These are phyloP conservation scores for Ariopsis seemanni DNA, from an alignment of 2,113 vertebrate species.

Conservation along the genomic window DNA sequence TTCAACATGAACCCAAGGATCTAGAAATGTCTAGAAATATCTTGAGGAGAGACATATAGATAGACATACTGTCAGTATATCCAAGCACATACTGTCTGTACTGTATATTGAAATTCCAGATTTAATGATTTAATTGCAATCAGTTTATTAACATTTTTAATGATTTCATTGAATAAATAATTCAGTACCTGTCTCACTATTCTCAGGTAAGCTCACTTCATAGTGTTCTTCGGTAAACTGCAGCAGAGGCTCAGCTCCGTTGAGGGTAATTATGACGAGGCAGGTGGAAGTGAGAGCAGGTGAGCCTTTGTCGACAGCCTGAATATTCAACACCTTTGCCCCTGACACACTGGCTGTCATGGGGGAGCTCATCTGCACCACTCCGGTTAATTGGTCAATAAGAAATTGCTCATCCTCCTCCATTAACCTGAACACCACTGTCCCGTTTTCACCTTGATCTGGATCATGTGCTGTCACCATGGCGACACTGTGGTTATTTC, in stretches of 20 bases:
- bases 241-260: constrained; percentile 71
- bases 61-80: too few species aligned
- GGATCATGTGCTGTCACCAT: constrained; percentile 74
- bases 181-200: constrained; percentile 78
- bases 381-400: constrained; percentile 74
- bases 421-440: constrained; percentile 71
- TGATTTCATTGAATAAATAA: background rate
- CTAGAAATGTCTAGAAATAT: too few species aligned
- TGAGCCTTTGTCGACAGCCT: constrained; percentile 77
- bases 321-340: constrained; percentile 70
- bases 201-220: constrained; percentile 76
- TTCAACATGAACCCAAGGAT: too few species aligned
- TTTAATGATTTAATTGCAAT: background rate
- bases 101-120: background rate
- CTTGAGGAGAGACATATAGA: too few species aligned
- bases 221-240: constrained; percentile 79
- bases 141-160: background rate
- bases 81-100: background rate
- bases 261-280: constrained; percentile 78
- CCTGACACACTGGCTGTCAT: constrained; percentile 68
- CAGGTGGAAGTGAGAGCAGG: constrained; percentile 75
- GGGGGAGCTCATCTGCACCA: constrained; percentile 73
- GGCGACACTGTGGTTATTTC: constrained; percentile 60
- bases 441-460: constrained; percentile 82
- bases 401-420: constrained; percentile 74